Percentiles rank a stretch among this genome's conserved stretches.
Conservation (phyloP, 2,797 vertebrate species). For the Paratrypauchen microcephalus region DNA sequence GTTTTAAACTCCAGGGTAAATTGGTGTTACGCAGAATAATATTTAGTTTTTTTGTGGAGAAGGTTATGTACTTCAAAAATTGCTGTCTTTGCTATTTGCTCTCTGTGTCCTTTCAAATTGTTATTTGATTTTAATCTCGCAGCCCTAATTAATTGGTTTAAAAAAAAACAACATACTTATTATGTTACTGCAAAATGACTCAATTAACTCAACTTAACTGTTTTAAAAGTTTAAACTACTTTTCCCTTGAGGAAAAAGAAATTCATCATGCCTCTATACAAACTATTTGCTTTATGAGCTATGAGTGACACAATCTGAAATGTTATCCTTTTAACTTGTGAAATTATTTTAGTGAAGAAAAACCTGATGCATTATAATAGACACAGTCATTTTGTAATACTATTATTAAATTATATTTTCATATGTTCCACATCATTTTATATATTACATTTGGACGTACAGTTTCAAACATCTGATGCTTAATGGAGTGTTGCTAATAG, state of each 20-base stretch:
- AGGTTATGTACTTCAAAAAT: too few relatives aligned
- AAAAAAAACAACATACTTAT: too few relatives aligned
- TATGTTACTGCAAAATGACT: not conserved
- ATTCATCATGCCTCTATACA: not conserved
- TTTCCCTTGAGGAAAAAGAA: too few relatives aligned
- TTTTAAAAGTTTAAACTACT: too few relatives aligned
- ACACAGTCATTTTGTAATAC: not conserved
- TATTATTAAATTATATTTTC: not conserved
- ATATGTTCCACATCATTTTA: not conserved
- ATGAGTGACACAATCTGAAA: not conserved
- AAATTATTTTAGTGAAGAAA: not conserved
- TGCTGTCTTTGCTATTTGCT: too few relatives aligned
- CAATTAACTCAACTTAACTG: too few relatives aligned
- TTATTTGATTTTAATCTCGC: too few relatives aligned
- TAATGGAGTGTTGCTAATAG: constrained; percentile 23
- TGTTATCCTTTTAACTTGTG: not conserved
- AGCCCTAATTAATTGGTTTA: too few relatives aligned
- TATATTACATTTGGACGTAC: not conserved
- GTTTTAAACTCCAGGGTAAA: too few relatives aligned
- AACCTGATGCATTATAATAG: not conserved
- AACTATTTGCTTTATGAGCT: not conserved
- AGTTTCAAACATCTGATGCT: constrained; percentile 6
- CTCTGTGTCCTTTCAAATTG: too few relatives aligned
- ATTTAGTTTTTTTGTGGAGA: too few relatives aligned
- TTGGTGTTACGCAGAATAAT: too few relatives aligned